Conservation (phyloP, 2,113 vertebrate species). For the Oryzias woworae region DNA sequence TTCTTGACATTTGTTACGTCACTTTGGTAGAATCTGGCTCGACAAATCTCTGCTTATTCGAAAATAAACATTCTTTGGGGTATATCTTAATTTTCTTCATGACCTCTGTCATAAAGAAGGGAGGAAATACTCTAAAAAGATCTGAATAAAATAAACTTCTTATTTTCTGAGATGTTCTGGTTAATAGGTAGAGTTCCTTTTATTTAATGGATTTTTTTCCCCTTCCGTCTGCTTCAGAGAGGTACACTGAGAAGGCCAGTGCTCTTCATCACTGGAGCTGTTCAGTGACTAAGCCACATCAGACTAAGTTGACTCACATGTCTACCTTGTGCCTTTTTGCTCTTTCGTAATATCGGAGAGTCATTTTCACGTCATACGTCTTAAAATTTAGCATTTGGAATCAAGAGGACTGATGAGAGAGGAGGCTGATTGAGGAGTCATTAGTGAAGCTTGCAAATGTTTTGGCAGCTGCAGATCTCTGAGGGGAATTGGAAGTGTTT, state of each 20-base stretch:
- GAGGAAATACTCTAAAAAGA: no score
- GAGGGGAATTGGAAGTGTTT: no score
- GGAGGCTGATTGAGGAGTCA: no score
- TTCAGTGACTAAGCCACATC: constrained; percentile 34
- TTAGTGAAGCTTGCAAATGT: no score
- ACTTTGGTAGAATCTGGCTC: constrained; percentile 1
- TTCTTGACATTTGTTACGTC: background rate
- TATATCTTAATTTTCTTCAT: no score
- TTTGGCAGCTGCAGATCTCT: no score
- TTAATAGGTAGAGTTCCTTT: constrained; percentile 20
- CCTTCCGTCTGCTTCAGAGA: background rate
- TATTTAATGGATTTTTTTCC: background rate
- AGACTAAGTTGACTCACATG: background rate
- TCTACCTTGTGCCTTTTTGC: background rate
- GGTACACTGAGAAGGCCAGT: background rate
- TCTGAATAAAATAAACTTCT: no score
- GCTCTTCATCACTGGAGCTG: constrained; percentile 9
- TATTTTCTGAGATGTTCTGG: background rate
- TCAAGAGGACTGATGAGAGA: no score
- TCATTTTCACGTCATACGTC: background rate
- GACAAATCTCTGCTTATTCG: background rate
- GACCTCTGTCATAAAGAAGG: no score
- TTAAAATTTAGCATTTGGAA: background rate
- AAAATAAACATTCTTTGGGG: background rate
- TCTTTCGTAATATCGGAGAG: background rate